Base-by-base conservation (phyloP, 2,888 invertebrate species). In the Crematogaster levior region DNA sequence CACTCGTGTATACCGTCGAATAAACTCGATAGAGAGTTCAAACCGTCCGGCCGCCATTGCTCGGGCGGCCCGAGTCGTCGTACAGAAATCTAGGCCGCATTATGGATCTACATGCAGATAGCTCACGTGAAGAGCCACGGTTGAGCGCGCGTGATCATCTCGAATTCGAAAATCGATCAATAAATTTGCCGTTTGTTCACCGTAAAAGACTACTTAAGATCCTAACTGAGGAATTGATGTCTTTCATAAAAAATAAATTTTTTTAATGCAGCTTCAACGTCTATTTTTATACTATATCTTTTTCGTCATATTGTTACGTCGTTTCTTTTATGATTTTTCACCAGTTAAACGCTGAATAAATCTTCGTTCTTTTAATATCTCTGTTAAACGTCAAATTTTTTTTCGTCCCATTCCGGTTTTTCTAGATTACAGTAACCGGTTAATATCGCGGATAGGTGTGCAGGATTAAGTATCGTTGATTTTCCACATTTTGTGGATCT, bases 91-190 rank as follows among this genome's bases (percentile, higher is more conserved):
- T 91, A 90, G 92, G 92, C 90, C 91, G 88, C 90, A 90, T 91
- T 92, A 91, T 91, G 89, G 91, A 91, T 92, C 90, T 88, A 90
- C 90, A 88, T 90, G 91, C 90, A 86, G 88, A 91, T 90, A 88
- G 88, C 86, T 89, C 85, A 70, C 51, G 61, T 30, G 79, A 56
- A 60, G 21, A 68, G 30, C 68, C 46, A 60, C 48, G 40, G 30
- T 27, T 60, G 48, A 34, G 43, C 21, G 68, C 60, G 56, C 66
- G 46, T 60, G 43, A 82, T 82, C 68, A 82, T 81, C 58, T 63
- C 70, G 9, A 74, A 63, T 48, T 43, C 65, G 34, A 53, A 73
- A 48, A 60, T 40, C 34, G 51, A 1, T 51, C 27, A n/a, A 40
- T 40, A 53, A 65, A 30, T 65, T 40, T 9, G 15, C 21, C n/a